These are phyloP conservation scores for Hemithea aestivaria DNA, from an alignment of 2,888 invertebrate genomes.

Conservation along the genomic window DNA sequence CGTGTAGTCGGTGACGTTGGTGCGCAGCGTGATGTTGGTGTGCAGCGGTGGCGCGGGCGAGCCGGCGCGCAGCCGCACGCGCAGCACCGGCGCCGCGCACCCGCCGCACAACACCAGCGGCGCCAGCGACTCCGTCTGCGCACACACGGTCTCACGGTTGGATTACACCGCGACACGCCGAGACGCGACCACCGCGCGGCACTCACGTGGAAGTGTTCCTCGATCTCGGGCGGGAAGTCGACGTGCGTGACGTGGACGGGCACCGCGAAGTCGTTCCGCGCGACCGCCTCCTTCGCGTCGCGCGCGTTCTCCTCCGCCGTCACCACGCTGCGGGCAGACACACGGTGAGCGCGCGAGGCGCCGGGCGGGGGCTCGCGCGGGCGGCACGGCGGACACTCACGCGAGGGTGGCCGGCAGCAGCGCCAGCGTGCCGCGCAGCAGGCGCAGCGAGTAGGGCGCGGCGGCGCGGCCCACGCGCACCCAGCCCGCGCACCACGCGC, in stretches of 20 bases:
- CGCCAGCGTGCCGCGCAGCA: constrained; percentile 50
- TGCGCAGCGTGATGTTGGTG: constrained; percentile 52
- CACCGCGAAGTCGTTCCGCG: constrained; percentile 50
- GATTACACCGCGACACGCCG: neutral
- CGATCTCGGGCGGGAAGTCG: constrained; percentile 35
- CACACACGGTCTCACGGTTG: neutral
- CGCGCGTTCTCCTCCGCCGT: constrained; percentile 21
- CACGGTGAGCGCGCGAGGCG: constrained; percentile 2
- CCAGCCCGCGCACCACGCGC: constrained; percentile 62
- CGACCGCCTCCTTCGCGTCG: constrained; percentile 38
- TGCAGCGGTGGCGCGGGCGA: constrained; percentile 22
- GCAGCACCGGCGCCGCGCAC: constrained; percentile 22
- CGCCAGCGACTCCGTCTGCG: constrained; percentile 33
- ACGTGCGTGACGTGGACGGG: constrained; percentile 41
- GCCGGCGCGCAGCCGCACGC: constrained; percentile 23
- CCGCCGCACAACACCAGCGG: constrained; percentile 34
- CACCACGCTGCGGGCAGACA: constrained; percentile 42
- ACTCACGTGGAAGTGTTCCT: constrained; percentile 47
- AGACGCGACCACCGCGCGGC: neutral
- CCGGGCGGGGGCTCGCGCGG: neutral
- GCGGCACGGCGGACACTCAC: constrained; percentile 31
- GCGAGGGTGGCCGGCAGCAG: constrained; percentile 37
- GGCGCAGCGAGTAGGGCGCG: constrained; percentile 57
- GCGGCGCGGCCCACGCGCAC: constrained; percentile 51
- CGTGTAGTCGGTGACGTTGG: constrained; percentile 68